Percentiles rank a stretch among this genome's conserved stretches.
Evolutionary conservation across 1,140 invertebrate species (phyloP).

Genomic region (Mycetomoellerius zeteki): DNA sequence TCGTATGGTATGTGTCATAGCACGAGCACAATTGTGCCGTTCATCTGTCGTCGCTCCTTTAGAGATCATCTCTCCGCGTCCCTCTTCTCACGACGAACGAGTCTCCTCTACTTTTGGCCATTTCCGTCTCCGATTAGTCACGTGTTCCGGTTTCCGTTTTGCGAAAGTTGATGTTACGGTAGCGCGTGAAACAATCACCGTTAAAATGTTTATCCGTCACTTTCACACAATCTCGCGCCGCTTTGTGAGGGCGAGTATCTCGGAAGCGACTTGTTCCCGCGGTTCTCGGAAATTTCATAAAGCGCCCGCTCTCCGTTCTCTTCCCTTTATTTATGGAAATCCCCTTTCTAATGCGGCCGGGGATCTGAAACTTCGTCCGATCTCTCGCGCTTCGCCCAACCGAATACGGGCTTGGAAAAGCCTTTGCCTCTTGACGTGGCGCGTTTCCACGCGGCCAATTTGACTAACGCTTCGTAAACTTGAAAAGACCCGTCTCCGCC

Average conservation of each 20-base stretch:
- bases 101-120: neutral
- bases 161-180: neutral
- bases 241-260: neutral
- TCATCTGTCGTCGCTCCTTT: neutral
- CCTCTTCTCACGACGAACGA: neutral
- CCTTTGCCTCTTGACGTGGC: slow-evolving; percentile 43
- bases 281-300: slow-evolving; percentile 46
- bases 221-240: neutral
- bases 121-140: neutral
- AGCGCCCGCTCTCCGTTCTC: neutral
- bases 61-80: neutral
- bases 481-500: slow-evolving; percentile 16
- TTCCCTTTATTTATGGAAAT: slow-evolving; percentile 55
- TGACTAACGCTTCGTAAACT: slow-evolving; percentile 52
- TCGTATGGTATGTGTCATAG: slow-evolving; percentile 1
- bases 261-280: slow-evolving; percentile 8
- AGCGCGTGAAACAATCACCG: neutral
- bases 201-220: slow-evolving; percentile 20
- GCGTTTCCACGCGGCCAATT: slow-evolving; percentile 43
- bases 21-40: slow-evolving; percentile 25
- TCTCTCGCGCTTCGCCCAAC: neutral
- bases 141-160: neutral
- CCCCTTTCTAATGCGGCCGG: slow-evolving; percentile 8
- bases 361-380: slow-evolving; percentile 36
- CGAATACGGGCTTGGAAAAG: neutral